Percentiles rank a stretch among this genome's conserved stretches.
Evolutionary conservation across 2,797 vertebrate genomes (phyloP).

Genomic region (Trichosurus vulpecula): DNA sequence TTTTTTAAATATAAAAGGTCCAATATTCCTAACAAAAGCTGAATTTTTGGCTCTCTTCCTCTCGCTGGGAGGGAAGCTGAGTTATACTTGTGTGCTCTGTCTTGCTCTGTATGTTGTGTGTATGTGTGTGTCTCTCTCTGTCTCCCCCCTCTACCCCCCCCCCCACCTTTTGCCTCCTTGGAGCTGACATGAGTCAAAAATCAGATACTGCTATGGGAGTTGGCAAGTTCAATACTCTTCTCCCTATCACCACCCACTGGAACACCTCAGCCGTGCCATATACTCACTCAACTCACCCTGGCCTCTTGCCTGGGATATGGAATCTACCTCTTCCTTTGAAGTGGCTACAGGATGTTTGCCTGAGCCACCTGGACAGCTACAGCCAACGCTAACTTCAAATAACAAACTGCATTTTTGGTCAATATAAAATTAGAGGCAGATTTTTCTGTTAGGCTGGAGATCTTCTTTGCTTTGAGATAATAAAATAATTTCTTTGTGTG

Average conservation of each 20-base stretch:
- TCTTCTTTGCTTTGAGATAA: constrained; percentile 66
- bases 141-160: constrained; percentile 17
- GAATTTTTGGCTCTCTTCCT: constrained; percentile 54
- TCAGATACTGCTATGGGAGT: constrained; percentile 46
- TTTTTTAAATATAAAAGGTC: constrained; percentile 25
- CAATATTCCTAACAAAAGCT: neutral
- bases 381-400: constrained; percentile 67
- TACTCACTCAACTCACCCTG: constrained; percentile 1
- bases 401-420: constrained; percentile 73
- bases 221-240: constrained; percentile 31
- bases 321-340: neutral
- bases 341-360: constrained; percentile 66
- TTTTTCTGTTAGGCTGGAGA: constrained; percentile 74
- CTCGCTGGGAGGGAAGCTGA: constrained; percentile 57
- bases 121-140: neutral
- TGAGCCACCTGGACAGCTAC: constrained; percentile 63
- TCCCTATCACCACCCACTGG: constrained; percentile 17
- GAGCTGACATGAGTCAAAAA: constrained; percentile 63
- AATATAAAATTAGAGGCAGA: constrained; percentile 59
- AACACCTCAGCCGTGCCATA: constrained; percentile 23
- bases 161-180: constrained; percentile 27
- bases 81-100: neutral
- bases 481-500: constrained; percentile 14
- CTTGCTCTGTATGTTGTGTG: neutral
- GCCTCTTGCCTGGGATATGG: neutral